Conservation (phyloP, 1,140 invertebrate species). For the Megalonaias nervosa region DNA sequence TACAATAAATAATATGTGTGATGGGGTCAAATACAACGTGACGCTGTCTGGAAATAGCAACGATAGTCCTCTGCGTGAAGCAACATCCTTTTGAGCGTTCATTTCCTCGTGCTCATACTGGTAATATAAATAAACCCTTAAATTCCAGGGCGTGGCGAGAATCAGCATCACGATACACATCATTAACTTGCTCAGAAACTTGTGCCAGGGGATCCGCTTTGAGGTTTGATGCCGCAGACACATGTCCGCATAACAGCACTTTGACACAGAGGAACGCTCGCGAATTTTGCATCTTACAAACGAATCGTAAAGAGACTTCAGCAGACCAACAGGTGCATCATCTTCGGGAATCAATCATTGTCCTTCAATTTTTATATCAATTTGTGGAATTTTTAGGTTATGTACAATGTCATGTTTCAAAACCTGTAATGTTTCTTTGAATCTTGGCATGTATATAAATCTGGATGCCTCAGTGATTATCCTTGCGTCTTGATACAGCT, state of each 20-base stretch:
- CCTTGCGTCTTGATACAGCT: neutral
- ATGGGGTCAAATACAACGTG: conserved; percentile 2
- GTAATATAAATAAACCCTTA: conserved; percentile 10
- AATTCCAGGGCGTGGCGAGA: conserved; percentile 2
- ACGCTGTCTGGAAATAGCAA: conserved; percentile 8
- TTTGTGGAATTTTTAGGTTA: neutral
- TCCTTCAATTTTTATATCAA: neutral
- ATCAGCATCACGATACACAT: neutral
- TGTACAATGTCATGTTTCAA: neutral
- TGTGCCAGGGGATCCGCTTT: neutral
- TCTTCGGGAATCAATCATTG: neutral
- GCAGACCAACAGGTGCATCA: conserved; percentile 3
- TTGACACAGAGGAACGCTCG: neutral
- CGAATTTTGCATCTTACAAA: conserved; percentile 9
- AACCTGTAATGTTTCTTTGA: neutral
- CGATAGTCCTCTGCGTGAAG: neutral
- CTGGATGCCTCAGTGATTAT: neutral
- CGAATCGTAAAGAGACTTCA: conserved; percentile 2
- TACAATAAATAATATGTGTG: conserved; percentile 8
- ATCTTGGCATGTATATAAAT: neutral
- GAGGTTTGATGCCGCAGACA: neutral
- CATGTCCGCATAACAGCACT: conserved; percentile 1
- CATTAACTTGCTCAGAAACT: neutral
- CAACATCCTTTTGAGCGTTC: neutral
- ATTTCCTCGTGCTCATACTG: conserved; percentile 8